Base-by-base conservation (phyloP, 2,797 vertebrate species). In the Kryptopterus vitreolus region DNA sequence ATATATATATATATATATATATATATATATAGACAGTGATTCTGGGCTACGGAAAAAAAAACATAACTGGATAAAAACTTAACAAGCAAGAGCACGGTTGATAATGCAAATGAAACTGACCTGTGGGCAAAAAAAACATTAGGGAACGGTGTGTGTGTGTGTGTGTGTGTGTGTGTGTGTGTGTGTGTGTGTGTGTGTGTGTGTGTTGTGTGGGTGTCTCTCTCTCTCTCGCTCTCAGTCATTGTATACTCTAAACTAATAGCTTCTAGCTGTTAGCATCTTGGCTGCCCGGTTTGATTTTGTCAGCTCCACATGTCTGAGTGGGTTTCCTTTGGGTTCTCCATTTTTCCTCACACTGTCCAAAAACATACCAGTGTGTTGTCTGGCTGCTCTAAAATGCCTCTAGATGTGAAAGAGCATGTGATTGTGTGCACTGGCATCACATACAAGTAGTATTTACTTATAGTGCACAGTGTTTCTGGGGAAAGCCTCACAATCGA, bases 51-150 rank as follows among this genome's bases (percentile, higher is more conserved):
- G 12, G 18, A 53, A 26, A 43, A 55, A 53, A 26, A 43, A 55
- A 38, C 20, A 24, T 62, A 20, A 24, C 18, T 72, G 18, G 18
- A 10, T 10, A 10, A 71, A n/a, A 33, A n/a, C 43, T 83, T 70
- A 43, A 52, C 31, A 61, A 69, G 62, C 55, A 70, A 20, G 53
- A 16, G 4, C 48, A 26, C 33, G 66, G 66, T 10, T 31, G 38
- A 58, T 35, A 65, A 52, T 74, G 61, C 38, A 78, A 68, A 68
- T 78, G 55, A 65, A 35, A n/a, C 22, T 71, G 66, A 79, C 53
- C 61, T 58, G 48, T 75, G 35, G 33, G 24, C 66, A 75, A 62
- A 48, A 46, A 63, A 24, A 77, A 69, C 29, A 62, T 26, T 55
- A 59, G 50, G 38, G 24, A 76, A 68, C 35, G 43, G 48, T 31